A percentile compares a stretch with the other conserved stretches of the same genome.
phyloP scores from a whole-genome alignment of 2,797 vertebrate genomes.

The Momotus momota region DNA sequence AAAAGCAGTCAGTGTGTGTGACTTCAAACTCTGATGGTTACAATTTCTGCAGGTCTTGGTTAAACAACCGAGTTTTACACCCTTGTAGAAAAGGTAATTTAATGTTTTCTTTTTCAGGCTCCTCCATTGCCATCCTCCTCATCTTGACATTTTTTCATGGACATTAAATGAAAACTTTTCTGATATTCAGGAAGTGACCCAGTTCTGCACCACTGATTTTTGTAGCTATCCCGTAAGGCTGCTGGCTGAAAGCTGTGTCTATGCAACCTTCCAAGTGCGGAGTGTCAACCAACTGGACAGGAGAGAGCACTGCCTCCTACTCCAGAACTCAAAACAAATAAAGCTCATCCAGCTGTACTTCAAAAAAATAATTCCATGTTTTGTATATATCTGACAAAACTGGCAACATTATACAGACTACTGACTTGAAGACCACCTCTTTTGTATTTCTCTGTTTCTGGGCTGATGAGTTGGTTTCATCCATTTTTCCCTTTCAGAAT shows the following conservation, averaged over 20 bases:
- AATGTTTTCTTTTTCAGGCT: conserved; percentile 85
- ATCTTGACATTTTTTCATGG: conserved; percentile 92
- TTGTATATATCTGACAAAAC: conserved; percentile 96
- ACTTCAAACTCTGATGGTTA: neutral
- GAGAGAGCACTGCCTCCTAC: conserved; percentile 85
- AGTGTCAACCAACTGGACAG: conserved; percentile 88
- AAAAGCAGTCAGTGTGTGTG: neutral
- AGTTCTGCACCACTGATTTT: conserved; percentile 93
- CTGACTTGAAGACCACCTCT: conserved; percentile 93
- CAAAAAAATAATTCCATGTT: conserved; percentile 85
- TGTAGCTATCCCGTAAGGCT: conserved; percentile 96
- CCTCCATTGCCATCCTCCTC: conserved; percentile 94
- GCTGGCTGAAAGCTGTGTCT: conserved; percentile 99
- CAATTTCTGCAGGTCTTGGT: conserved; percentile 28
- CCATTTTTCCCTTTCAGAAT: conserved; percentile 78
- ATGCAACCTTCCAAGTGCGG: conserved; percentile 96
- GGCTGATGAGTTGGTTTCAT: conserved; percentile 86
- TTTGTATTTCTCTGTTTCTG: conserved; percentile 88
- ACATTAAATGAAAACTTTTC: conserved; percentile 88
- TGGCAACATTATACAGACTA: conserved; percentile 95
- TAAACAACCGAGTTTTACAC: conserved; percentile 4
- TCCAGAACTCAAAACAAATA: conserved; percentile 86
- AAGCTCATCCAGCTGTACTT: conserved; percentile 90
- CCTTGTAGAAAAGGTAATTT: conserved; percentile 69
- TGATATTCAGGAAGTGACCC: conserved; percentile 98